phyloP scores from a whole-genome alignment of 2,113 vertebrate genomes.

The Misgurnus anguillicaudatus region DNA sequence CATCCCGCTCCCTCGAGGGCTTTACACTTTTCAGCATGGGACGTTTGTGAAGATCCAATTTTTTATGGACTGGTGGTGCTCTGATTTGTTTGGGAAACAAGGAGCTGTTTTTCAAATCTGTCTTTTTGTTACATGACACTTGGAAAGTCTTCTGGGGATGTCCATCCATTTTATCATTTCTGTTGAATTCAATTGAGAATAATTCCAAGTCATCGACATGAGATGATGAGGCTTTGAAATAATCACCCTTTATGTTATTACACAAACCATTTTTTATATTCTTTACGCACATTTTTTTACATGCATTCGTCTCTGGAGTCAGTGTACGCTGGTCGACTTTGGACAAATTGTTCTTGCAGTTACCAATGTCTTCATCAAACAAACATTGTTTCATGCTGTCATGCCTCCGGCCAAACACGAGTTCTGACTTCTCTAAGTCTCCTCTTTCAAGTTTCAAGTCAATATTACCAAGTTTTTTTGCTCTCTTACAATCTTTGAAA shows the following conservation, averaged over 20 bases:
- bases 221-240: constrained; percentile 3
- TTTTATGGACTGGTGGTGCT: not conserved
- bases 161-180: not conserved
- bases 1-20: not conserved
- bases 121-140: not conserved
- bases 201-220: not conserved
- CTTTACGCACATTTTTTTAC: not conserved
- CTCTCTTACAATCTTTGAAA: constrained; percentile 6
- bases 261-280: not conserved
- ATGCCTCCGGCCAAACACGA: constrained; percentile 11
- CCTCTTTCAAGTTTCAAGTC: not conserved
- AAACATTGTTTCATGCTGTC: not conserved
- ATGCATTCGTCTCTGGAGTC: not conserved
- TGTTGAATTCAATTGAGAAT: not conserved
- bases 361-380: constrained; percentile 1
- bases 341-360: not conserved
- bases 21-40: not conserved
- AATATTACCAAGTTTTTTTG: not conserved
- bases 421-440: not conserved
- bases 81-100: constrained; percentile 3
- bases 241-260: not conserved
- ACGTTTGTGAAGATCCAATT: not conserved
- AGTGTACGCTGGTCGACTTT: not conserved
- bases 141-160: not conserved
- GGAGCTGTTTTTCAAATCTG: constrained; percentile 29